Base-by-base conservation (phyloP, 2,113 vertebrate species). In the Macaca mulatta region DNA sequence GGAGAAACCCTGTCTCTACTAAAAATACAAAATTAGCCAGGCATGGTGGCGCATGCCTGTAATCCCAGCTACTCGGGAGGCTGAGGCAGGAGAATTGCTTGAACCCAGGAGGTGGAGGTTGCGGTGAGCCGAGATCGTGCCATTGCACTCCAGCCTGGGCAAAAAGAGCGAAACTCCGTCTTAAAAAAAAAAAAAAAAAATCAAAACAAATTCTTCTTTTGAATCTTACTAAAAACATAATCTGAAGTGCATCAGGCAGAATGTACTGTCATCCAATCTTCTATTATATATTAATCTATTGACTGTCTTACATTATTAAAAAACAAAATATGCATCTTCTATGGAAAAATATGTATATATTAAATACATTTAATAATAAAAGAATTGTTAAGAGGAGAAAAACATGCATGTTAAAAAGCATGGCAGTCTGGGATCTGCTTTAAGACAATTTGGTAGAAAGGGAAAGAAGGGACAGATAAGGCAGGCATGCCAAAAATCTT, bases 141-240 rank as follows among this genome's bases (percentile, higher is more conserved):
- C 48, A 50, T 50, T 50, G 13, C 48, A 50, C 48, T 50, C 48
- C 48, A 50, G 48, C 3, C 13, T 50, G 48, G 48, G 48, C 48
- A 50, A 50, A 13, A 50, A 50, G 48, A 50, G 13, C 13, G 1
- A 50, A 14, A 50, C 13, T 50, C 48, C 1, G 13, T 50, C 48
- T 50, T 3, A 14, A 50, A 50, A 50, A 50, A 50, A 50, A 14
- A 48, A 48, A 13, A 25, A 32, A 89, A 95, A 90, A 89, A 84
- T 38, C 45, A 89, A 90, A 93, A 91, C 3, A 55, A 0, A 84
- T 48, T 93, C 25, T 85, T 86, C 77, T 95, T 97, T 90, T 43
- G 4, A 69, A 59, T 83, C 45, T 78, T 38, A 88, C 40, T 93
- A 81, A 84, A 92, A 83, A 80, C 35, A 16, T 72, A 74, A 23